Conservation (phyloP, 2,113 vertebrate species). For the Phaethon lepturus region DNA sequence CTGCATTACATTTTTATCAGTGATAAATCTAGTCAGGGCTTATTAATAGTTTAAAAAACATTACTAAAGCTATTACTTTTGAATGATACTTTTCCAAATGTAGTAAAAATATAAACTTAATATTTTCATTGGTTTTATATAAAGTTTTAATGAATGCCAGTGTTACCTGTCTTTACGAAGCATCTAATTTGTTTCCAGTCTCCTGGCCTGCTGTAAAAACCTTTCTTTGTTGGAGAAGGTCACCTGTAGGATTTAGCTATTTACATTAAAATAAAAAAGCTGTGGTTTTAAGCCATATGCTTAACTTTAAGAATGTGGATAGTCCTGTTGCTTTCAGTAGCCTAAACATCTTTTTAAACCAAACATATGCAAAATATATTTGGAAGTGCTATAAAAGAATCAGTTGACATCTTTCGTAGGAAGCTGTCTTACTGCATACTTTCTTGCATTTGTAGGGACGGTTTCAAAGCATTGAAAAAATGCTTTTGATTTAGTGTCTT, state of each 20-base stretch:
- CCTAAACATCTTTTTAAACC: neutral
- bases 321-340: conserved; percentile 28
- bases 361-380: conserved; percentile 4
- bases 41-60: neutral
- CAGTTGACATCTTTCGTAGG: neutral
- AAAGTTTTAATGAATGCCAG: neutral
- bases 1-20: neutral
- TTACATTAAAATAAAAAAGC: conserved; percentile 5
- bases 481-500: neutral
- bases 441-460: neutral
- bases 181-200: conserved; percentile 7
- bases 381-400: conserved; percentile 19
- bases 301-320: neutral
- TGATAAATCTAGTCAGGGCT: neutral
- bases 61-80: conserved; percentile 6
- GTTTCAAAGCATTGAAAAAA: neutral
- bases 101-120: conserved; percentile 19
- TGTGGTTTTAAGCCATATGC: neutral
- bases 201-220: neutral
- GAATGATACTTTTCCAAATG: neutral
- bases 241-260: conserved; percentile 16
- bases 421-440: neutral
- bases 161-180: neutral
- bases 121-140: conserved; percentile 22
- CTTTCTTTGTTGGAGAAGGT: conserved; percentile 9